phyloP scores from a whole-genome alignment of 2,113 vertebrate species.

The Coreoperca whiteheadi region DNA sequence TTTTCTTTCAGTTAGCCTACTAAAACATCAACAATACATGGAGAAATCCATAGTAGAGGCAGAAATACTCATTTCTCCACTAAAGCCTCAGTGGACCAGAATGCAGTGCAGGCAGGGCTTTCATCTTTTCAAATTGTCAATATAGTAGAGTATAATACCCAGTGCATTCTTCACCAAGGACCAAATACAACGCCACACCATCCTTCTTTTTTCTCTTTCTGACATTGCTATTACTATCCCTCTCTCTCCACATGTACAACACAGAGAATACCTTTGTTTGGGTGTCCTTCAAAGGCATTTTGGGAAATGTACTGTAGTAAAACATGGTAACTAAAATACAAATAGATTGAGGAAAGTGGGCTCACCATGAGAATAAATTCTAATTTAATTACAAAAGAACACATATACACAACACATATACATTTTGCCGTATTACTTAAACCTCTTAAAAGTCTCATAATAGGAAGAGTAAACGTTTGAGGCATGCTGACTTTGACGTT shows the following conservation, averaged over 20 bases:
- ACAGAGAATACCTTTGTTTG: not conserved
- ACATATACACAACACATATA: too few relatives aligned
- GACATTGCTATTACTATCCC: not conserved
- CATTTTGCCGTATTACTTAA: not conserved
- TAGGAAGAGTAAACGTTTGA: constrained; percentile 8
- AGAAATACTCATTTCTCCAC: not conserved
- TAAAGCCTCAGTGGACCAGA: not conserved
- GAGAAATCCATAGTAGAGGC: not conserved
- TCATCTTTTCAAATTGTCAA: not conserved
- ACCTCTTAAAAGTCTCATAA: not conserved
- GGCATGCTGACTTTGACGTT: not conserved
- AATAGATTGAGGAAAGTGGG: not conserved
- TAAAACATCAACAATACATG: not conserved
- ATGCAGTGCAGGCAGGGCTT: not conserved
- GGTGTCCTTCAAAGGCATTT: not conserved
- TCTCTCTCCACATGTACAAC: not conserved
- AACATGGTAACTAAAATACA: not conserved
- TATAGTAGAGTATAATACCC: not conserved
- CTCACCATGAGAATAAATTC: not conserved
- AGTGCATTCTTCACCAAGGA: not conserved
- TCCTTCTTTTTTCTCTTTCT: not conserved
- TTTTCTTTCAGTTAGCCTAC: not conserved
- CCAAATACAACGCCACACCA: not conserved
- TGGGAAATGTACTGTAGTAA: constrained; percentile 4
- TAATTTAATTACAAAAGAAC: not conserved